Percentiles rank a stretch among this genome's conserved stretches.
Conservation (phyloP, 2,888 invertebrate species). For the Drosophila setosimentum region DNA sequence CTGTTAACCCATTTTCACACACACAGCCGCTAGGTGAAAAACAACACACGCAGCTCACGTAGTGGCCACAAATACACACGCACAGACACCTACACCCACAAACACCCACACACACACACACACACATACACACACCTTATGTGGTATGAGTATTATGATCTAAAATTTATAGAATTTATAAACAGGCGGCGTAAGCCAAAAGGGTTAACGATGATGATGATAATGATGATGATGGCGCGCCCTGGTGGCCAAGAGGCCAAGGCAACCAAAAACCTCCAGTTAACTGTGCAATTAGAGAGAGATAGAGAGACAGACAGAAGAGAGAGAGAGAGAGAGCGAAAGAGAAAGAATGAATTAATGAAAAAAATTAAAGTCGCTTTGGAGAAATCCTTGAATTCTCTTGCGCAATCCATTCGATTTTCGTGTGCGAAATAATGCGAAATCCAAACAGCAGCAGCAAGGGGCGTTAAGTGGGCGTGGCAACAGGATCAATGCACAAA, state of each 20-base stretch:
- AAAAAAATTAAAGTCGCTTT: conserved; percentile 58
- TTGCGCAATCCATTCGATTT: conserved; percentile 48
- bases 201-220: conserved; percentile 53
- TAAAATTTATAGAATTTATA: conserved; percentile 80
- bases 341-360: conserved; percentile 11
- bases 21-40: conserved; percentile 42
- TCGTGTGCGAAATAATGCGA: conserved; percentile 63
- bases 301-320: neutral
- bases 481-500: conserved; percentile 63
- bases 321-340: neutral
- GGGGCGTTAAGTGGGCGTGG: conserved; percentile 34
- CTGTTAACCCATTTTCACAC: conserved; percentile 43
- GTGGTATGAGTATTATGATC: conserved; percentile 68
- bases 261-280: conserved; percentile 13
- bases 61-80: conserved; percentile 37
- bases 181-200: conserved; percentile 60
- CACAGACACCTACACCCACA: conserved; percentile 23
- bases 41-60: conserved; percentile 50
- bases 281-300: conserved; percentile 11
- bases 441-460: conserved; percentile 40
- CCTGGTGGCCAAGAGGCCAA: conserved; percentile 44
- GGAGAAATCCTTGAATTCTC: conserved; percentile 5
- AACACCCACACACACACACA: conserved; percentile 27
- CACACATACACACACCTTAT: conserved; percentile 19
- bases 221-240: conserved; percentile 33